phyloP scores from a whole-genome alignment of 30 jellyfish, hydroid and myxozoan genomes.

The Aurelia sp. region DNA sequence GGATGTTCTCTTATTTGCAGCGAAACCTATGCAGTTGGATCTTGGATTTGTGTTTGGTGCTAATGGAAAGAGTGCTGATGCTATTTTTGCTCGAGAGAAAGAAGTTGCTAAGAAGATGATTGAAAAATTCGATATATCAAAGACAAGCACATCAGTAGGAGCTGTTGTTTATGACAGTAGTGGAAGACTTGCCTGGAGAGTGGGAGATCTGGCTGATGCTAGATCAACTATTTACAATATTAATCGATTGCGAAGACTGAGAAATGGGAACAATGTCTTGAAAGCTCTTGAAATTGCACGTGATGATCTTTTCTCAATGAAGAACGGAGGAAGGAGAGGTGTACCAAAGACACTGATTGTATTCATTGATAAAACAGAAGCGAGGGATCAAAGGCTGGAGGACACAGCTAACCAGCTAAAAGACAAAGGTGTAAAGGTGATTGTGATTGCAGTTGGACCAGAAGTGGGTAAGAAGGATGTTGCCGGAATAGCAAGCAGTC shows the following conservation, averaged over 20 bases:
- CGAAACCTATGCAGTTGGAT: conserved; percentile 47
- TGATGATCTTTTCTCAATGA: conserved; percentile 32
- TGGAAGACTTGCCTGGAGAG: conserved; percentile 6
- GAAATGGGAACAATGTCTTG: neutral
- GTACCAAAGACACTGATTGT: conserved; percentile 68
- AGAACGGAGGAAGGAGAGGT: conserved; percentile 63
- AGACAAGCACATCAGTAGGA: conserved; percentile 51
- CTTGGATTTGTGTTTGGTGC: conserved; percentile 76
- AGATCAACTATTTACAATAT: neutral
- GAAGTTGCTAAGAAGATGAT: conserved; percentile 47
- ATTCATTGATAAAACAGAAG: conserved; percentile 39
- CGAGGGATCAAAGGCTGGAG: neutral
- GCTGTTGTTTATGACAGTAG: conserved; percentile 47
- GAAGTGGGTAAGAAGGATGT: conserved; percentile 11
- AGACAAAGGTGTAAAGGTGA: conserved; percentile 33
- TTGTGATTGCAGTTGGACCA: conserved; percentile 44
- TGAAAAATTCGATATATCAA: conserved; percentile 61
- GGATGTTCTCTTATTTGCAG: neutral
- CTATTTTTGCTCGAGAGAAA: conserved; percentile 28
- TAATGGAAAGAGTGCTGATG: conserved; percentile 35
- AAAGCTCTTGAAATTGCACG: conserved; percentile 70
- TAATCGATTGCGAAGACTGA: neutral
- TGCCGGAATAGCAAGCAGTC: neutral
- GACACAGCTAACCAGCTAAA: conserved; percentile 24
- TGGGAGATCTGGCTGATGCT: neutral